Evolutionary conservation across 37 sponge, comb jelly and placozoan species (phyloP), one percentile per base, ranked within the genome.

Genomic region (Eunapius fragilis): DNA sequence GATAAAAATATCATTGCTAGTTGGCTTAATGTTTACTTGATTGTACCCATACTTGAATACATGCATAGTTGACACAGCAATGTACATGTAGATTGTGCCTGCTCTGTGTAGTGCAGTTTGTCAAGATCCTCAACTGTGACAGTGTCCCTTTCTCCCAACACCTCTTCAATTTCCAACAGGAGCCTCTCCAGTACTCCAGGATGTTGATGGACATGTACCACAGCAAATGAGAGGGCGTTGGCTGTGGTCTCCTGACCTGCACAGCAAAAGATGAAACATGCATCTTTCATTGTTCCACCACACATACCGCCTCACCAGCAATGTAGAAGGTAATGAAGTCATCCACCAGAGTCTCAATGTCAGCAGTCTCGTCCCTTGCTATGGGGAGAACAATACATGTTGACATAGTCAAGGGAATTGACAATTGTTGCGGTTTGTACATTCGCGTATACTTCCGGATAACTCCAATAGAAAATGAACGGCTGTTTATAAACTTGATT

Each of bases 301-400:
- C n/a, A 25, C 12, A 33, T 17, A 14, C 30, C 30, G 11, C 22
- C 58, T 25, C 68, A 80, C 81, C 81, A 31, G 81, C 81, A 80
- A 80, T 67, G 35, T 80, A 80, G 81, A 69, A 80, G 1, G 81
- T 80, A 11, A 36, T 33, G 25, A 80, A 80, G 70, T 80, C 81
- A 80, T 80, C 81, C 30, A 68, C 81, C 70, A 80, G 23, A 2
- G 23, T 38, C 25, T 80, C 81, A 80, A 80, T 30, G n/a, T 80
- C 81, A 31, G 68, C 37, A 38, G 34, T 37, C 3, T 6, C 47
- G 2, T n/a, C 25, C n/a, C 45, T 78, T 5, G 45, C 47, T 78
- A 11, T 58, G 58, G 25, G 48, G 25, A 24, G 9, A 2, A 70
- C 6, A 28, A 28, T 28, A 10, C 26, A 28, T 12, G 11, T 70